These are phyloP conservation scores for Siniperca chuatsi DNA, from an alignment of 2,113 vertebrate species.

Conservation along the genomic window DNA sequence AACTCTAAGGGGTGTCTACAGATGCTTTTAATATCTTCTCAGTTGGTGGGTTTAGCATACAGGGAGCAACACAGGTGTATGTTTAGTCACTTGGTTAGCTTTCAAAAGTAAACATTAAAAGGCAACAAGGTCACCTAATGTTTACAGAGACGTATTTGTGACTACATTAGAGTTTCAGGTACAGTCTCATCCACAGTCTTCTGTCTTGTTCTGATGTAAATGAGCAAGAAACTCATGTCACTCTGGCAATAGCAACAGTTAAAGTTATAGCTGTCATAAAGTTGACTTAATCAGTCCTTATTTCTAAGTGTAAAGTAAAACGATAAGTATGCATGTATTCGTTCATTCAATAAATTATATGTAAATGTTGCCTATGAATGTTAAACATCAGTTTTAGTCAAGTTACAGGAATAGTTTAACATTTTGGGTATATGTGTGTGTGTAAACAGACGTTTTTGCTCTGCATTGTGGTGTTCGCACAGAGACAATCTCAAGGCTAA, in stretches of 20 bases:
- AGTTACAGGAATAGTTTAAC: not conserved
- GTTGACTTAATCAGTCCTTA: not conserved
- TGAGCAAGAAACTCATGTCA: not conserved
- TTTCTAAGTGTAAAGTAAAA: not conserved
- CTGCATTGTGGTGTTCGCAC: conserved; percentile 18
- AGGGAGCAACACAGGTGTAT: not conserved
- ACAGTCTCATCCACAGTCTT: not conserved
- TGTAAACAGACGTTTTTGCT: not conserved
- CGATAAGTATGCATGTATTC: not conserved
- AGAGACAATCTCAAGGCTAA: conserved; percentile 62
- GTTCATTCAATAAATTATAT: not conserved
- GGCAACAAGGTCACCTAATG: not conserved
- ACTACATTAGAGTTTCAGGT: not conserved
- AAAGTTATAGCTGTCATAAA: too few relatives aligned
- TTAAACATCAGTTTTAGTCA: too few relatives aligned
- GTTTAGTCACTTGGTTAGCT: not conserved
- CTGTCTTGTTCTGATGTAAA: not conserved
- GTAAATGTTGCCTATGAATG: not conserved
- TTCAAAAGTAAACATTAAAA: not conserved
- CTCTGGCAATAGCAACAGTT: not conserved
- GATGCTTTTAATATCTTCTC: conserved; percentile 11
- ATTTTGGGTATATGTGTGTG: not conserved
- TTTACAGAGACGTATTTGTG: not conserved
- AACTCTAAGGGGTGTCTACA: not conserved
- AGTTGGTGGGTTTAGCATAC: not conserved